Evolutionary conservation across 1,140 invertebrate species (phyloP), one percentile per base, ranked within the genome.

Genomic region (Drosophila persimilis): DNA sequence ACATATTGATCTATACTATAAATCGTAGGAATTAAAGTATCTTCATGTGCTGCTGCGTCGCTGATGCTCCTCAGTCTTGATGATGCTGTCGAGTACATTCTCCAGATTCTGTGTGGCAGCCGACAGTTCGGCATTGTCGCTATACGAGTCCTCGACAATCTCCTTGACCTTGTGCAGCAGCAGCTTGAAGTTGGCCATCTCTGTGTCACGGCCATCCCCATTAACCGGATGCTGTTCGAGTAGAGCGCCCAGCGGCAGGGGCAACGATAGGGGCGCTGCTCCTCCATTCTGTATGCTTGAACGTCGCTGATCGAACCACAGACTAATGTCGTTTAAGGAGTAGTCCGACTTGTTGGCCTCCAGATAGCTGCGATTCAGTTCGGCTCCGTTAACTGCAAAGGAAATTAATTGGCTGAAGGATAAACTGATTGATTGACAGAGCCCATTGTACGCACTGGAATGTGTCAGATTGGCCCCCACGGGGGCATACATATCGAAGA

Each of bases 261-360:
- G 47, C 22, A 73, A 15, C 2, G 69, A 24, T 11, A 59, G 11
- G 0, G 77, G 39, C 1, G 77, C 50, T 1, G 65, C 17, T 0
- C 43, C 59, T 7, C 5, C 65, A 15, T 65, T 61, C 50, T 65
- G 45, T 6, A 66, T 9, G 41, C 81, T 84, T 0, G 61, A 55
- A 0, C 84, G 75, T 43, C 79, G 76, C 62, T 91, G 85, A 73
- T 91, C 84, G 51, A 90, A 91, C 77, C 83, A 91, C 24, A 83
- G 44, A 41, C 90, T 91, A 3, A 91, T 58, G 45, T 91, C 90
- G 41, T 77, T 90, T 4, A 91, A 46, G 0, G 90, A 91, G 29
- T 89, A 90, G 58, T 91, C 89, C 24, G 90, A 91, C 63, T 90
- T 90, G 46, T 91, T 91, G 7, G 90, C 90, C 48, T 91, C 90